phyloP scores from a whole-genome alignment of 2,888 invertebrate species.

The Epicampocera succincta region DNA sequence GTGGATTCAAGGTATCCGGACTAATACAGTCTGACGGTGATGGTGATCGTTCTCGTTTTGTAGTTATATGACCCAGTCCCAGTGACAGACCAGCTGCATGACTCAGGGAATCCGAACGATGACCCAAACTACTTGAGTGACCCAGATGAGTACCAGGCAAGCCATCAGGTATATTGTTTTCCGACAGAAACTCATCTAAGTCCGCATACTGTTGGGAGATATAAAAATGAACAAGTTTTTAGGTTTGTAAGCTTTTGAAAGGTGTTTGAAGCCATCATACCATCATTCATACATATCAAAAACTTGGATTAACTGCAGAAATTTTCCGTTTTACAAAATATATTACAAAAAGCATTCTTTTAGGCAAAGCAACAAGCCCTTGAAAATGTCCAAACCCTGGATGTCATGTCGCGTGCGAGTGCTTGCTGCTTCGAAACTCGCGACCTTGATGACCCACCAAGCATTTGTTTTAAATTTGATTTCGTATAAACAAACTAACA shows the following conservation, averaged over 20 bases:
- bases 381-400: too few relatives aligned
- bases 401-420: too few relatives aligned
- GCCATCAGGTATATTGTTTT: conserved; percentile 95
- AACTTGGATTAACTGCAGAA: too few relatives aligned
- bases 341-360: too few relatives aligned
- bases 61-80: conserved; percentile 85
- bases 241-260: not conserved
- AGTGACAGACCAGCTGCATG: conserved; percentile 84
- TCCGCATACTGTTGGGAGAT: conserved; percentile 90
- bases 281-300: too few relatives aligned
- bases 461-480: too few relatives aligned
- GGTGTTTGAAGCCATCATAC: too few relatives aligned
- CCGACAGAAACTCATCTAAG: conserved; percentile 97
- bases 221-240: not conserved
- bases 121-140: conserved; percentile 81
- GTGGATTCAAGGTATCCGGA: conserved; percentile 93
- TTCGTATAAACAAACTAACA: too few relatives aligned
- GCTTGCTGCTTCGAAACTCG: too few relatives aligned
- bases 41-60: conserved; percentile 93
- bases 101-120: conserved; percentile 82
- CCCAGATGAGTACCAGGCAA: conserved; percentile 84
- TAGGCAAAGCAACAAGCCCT: too few relatives aligned
- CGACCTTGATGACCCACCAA: too few relatives aligned
- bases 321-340: too few relatives aligned
- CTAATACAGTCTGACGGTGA: conserved; percentile 94